Evolutionary conservation across 1,140 invertebrate genomes (phyloP).

Genomic region (Cydia fagiglandana): DNA sequence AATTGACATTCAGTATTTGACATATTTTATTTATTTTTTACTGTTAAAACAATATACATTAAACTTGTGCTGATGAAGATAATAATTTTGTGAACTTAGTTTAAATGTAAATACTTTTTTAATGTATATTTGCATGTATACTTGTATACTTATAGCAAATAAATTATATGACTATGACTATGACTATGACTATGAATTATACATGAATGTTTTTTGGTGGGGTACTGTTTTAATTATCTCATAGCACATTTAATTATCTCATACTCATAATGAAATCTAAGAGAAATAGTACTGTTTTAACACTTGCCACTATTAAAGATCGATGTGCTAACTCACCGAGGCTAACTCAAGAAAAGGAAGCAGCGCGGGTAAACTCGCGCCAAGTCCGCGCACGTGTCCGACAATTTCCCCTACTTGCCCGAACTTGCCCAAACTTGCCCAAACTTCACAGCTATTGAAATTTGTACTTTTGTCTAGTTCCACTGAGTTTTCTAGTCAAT

Average conservation of each 20-base stretch:
- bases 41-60: no score
- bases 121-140: no score
- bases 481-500: not conserved
- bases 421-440: no score
- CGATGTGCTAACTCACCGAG: conserved; percentile 20
- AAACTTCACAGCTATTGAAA: not conserved
- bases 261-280: no score
- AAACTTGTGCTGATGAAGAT: no score
- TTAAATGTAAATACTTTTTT: no score
- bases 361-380: conserved; percentile 17
- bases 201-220: not conserved
- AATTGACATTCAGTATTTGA: no score
- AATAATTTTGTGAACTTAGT: no score
- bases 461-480: conserved; percentile 1
- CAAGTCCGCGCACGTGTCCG: conserved; percentile 15
- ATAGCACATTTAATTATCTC: not conserved
- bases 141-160: no score
- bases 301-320: not conserved
- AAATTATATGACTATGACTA: no score
- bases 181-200: no score
- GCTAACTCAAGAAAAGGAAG: conserved; percentile 23
- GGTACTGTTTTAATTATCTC: not conserved
- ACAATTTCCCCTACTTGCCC: not conserved
- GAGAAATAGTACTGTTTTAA: not conserved
- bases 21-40: no score